Percentiles rank a stretch among this genome's conserved stretches.
These are phyloP conservation scores for Heterohyrax brucei DNA, from an alignment of 2,797 vertebrate genomes.

Conservation along the genomic window DNA sequence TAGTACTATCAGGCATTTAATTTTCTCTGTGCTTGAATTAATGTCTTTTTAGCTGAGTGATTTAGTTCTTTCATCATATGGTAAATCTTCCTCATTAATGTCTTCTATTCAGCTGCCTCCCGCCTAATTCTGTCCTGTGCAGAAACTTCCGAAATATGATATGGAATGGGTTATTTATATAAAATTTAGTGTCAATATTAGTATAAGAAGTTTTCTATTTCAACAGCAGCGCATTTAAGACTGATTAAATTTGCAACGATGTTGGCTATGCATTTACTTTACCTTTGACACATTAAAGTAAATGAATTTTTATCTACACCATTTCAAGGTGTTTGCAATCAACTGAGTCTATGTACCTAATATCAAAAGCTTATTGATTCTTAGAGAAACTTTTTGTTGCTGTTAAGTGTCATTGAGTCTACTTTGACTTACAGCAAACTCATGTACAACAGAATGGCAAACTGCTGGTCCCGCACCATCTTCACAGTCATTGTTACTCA, in stretches of 20 bases:
- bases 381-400: background rate
- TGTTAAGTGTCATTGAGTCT: too few relatives aligned
- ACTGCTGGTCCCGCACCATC: too few relatives aligned
- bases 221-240: background rate
- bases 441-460: too few relatives aligned
- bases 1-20: slow-evolving; percentile 7
- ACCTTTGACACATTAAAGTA: background rate
- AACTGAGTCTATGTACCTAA: background rate
- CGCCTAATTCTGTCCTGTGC: slow-evolving; percentile 18
- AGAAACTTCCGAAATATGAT: background rate
- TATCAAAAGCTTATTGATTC: background rate
- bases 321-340: background rate
- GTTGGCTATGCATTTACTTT: background rate
- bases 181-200: slow-evolving; percentile 31
- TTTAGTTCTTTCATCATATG: slow-evolving; percentile 68
- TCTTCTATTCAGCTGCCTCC: slow-evolving; percentile 41
- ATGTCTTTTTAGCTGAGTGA: slow-evolving; percentile 45
- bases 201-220: background rate
- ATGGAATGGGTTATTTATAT: background rate
- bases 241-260: background rate
- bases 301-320: background rate
- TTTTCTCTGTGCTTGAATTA: slow-evolving; percentile 62
- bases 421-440: too few relatives aligned
- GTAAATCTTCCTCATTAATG: slow-evolving; percentile 4
- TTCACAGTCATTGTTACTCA: too few relatives aligned